Percentiles rank a stretch among this genome's conserved stretches.
Evolutionary conservation across 2,113 vertebrate species (phyloP).

Genomic region (Scytalopus superciliaris): DNA sequence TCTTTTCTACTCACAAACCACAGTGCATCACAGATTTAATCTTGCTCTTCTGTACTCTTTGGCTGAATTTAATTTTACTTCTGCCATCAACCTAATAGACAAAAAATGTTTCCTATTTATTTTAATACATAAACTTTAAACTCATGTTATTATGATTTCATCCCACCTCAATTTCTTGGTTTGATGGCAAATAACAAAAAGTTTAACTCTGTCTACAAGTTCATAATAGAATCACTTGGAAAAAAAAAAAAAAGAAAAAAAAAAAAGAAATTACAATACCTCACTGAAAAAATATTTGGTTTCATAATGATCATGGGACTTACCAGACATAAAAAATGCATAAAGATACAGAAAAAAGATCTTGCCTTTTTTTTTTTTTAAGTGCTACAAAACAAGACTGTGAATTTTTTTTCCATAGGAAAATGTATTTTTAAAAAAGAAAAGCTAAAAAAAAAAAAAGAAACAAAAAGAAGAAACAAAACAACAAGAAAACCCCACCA

Average conservation of each 20-base stretch:
- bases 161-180: constrained; percentile 21
- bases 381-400: background rate
- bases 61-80: constrained; percentile 63
- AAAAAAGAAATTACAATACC: background rate
- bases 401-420: background rate
- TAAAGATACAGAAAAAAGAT: background rate
- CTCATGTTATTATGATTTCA: constrained; percentile 46
- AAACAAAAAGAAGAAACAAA: background rate
- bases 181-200: constrained; percentile 27
- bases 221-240: background rate
- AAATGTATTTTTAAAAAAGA: background rate
- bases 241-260: background rate
- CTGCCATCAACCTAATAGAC: constrained; percentile 31
- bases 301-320: background rate
- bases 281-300: background rate
- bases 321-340: background rate
- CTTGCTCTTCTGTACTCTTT: background rate
- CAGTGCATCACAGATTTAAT: constrained; percentile 64
- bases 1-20: constrained; percentile 54
- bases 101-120: constrained; percentile 47
- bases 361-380: background rate
- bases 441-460: background rate
- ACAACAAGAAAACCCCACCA: background rate
- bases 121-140: constrained; percentile 52
- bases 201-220: background rate